Evolutionary conservation across 92 coral and sea anemone species (phyloP), one percentile per base, ranked within the genome.

Genomic region (Paragorgia papillata): DNA sequence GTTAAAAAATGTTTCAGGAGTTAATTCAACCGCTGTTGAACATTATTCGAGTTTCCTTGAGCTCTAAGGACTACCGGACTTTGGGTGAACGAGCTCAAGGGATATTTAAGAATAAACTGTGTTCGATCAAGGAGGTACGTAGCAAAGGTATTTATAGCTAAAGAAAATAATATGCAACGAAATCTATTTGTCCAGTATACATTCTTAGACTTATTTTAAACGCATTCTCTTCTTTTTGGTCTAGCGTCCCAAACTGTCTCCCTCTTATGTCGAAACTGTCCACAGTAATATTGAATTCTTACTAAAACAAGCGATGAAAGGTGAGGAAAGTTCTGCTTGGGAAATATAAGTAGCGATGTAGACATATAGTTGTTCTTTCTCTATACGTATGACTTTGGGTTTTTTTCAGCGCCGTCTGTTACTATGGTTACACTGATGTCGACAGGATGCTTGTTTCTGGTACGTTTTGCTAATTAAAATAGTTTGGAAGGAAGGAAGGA

Each of bases 21-120:
- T 80, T 94, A 43, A 63, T 94, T 0, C 84, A 86, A 32, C 98
- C 98, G 1, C 69, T 94, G 29, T 58, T 94, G 63, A 85, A 88
- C 40, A 57, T 88, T 9, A 88, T 82, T 9, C 89, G 97, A 89
- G 83, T 91, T 9, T 75, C 90, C 5, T 73, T 82, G 17, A 86
- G 76, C 69, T 78, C 84, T 61, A 94, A 90, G 85, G 97, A 86
- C 65, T 91, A 80, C 58, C 88, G 50, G 20, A 79, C 90, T 3
- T 54, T 94, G 21, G 98, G 98, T 10, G 98, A 94, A 62, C 83
- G 89, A 15, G 94, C 97, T 0, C 91, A 88, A 64, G 98, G 82
- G 18, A 87, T 94, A 67, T 94, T 85, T 66, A 82, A 82, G 79
- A 94, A 90, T 80, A 85, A 82, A 56, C 66, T 94, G 55, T 94